Conservation (phyloP, 2,797 vertebrate genomes). For the Sebastes minor region DNA sequence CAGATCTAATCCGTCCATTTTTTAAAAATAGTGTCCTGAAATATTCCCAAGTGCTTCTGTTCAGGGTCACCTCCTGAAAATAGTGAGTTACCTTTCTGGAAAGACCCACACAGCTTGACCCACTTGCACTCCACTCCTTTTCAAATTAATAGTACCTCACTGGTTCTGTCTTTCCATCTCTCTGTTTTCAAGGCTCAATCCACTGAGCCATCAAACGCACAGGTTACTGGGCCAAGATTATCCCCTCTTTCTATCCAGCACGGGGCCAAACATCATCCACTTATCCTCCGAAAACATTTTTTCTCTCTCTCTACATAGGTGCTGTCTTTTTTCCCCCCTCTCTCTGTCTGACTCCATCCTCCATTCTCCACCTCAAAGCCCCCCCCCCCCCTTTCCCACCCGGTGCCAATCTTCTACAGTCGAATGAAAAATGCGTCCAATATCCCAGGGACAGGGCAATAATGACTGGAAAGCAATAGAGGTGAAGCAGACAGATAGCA, state of each 20-base stretch:
- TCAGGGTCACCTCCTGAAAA: conserved; percentile 34
- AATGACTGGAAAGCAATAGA: conserved; percentile 79
- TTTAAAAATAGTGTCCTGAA: not conserved
- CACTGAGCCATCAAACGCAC: conserved; percentile 53
- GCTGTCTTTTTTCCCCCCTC: not conserved
- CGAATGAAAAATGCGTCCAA: conserved; percentile 79
- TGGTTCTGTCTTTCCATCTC: conserved; percentile 29
- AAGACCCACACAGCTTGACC: not conserved
- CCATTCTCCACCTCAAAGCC: conserved; percentile 38
- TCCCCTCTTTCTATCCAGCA: conserved; percentile 33
- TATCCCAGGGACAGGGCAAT: conserved; percentile 76
- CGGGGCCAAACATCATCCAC: conserved; percentile 40
- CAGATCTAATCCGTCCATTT: conserved; percentile 11
- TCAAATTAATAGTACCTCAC: conserved; percentile 39
- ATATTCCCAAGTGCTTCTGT: not conserved
- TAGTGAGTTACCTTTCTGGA: conserved; percentile 8
- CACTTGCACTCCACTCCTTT: conserved; percentile 19
- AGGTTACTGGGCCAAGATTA: conserved; percentile 52
- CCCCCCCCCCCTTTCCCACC: conserved; percentile 10
- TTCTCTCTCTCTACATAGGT: not conserved
- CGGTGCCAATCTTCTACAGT: conserved; percentile 72
- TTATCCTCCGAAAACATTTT: conserved; percentile 48
- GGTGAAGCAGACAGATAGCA: conserved; percentile 78
- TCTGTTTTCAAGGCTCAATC: conserved; percentile 33
- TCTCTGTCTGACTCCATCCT: conserved; percentile 37